Evolutionary conservation across 2,888 invertebrate species (phyloP), one percentile per base, ranked within the genome.

Genomic region (Mimumesa dahlbomi): DNA sequence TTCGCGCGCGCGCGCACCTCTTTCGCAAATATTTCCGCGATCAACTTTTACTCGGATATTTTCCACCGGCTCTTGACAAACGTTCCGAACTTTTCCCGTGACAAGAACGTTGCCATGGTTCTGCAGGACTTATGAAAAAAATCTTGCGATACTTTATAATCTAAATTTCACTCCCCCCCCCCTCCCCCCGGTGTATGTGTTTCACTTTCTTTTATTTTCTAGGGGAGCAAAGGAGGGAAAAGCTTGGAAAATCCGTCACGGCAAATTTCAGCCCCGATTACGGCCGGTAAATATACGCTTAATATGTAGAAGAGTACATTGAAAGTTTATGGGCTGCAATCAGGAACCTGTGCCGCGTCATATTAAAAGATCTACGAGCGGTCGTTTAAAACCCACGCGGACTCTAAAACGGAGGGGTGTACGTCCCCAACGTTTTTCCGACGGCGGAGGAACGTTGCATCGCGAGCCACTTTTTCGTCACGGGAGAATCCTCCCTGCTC

Each of bases 251-350:
- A 58, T 48, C 68, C 49, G 46, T 50, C 64, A 53, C 36, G 34
- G 25, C 42, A 40, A 7, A n/a, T 29, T 43, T 46, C 42, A 53
- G 54, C 73, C 57, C 36, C 57, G 62, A 66, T 46, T 59, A 40
- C 59, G 31, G 45, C 21, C 69, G 49, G 73, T 75, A 73, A 82
- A 76, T 77, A 64, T 59, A 59, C 59, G 57, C 59, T 74, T 77
- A 77, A 67, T 68, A 70, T 48, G 63, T 50, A 53, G 66, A 34
- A 59, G 64, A 74, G 76, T 77, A 69, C 67, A 80, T 83, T 77
- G 80, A 84, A 83, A 76, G 67, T 72, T 77, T 79, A 84, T 77
- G 79, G 70, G 40, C 57, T 64, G 77, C 79, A 78, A 84, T 84
- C 78, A 75, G 73, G 75, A 76, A 79, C 73, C 77, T 74, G 72